Evolutionary conservation across 2,113 vertebrate species (phyloP), one percentile per base, ranked within the genome.

Genomic region (Tachycineta bicolor): DNA sequence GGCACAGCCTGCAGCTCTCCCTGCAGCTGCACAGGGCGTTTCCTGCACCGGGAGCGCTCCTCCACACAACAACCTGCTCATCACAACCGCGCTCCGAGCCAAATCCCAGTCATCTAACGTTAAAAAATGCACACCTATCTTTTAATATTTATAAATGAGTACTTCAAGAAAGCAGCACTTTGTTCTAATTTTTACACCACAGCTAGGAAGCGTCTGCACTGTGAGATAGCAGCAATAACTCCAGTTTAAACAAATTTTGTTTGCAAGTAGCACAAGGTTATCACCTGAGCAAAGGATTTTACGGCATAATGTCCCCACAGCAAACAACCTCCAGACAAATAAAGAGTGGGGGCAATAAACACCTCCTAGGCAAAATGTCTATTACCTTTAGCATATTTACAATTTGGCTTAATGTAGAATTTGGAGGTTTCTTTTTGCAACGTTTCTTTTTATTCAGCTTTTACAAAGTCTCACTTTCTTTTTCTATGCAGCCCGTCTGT

Each of bases 241-340:
- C 33, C 3, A 29, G 4, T 21, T 47, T 70, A 89, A 70, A 33
- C 39, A 67, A 58, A 52, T 24, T 53, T 50, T 41, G 20, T 65
- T 69, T 77, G 60, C 60, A 90, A 33, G 22, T 15, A 83, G 46
- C 50, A 92, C 76, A 74, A 78, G 69, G 47, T 78, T 87, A 60
- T 67, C 47, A 23, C 50, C 68, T 63, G 59, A 69, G 59, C 20
- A 69, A 76, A 79, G 55, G 71, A 28, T 62, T 83, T 86, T 60
- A 75, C 34, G 37, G 34, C 31, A 18, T 33, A 56, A 52, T 4
- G 12, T 22, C 33, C 56, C 58, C 33, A 46, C 34, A 44, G 19
- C 28, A 10, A 83, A 80, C 37, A 86, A 65, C 24, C 28, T 81
- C 68, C n/a, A 71, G 14, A 64, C 44, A 79, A 80, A 89, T 21